phyloP scores from a whole-genome alignment of 2,113 vertebrate genomes.

The Thinocorus orbignyianus region DNA sequence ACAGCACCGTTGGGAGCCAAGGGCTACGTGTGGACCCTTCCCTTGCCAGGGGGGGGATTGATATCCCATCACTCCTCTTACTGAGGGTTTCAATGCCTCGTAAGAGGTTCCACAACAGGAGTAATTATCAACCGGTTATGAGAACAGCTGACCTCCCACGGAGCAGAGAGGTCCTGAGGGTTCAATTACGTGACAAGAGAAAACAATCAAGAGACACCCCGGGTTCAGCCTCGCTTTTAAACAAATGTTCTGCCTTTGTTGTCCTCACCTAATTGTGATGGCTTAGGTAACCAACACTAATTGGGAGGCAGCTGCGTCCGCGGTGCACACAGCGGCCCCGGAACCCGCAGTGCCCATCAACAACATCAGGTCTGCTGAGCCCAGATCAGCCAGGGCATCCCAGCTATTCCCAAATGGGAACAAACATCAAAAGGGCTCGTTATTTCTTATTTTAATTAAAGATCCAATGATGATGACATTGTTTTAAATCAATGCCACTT shows the following conservation, averaged over 20 bases:
- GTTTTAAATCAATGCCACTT: background rate
- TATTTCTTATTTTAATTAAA: background rate
- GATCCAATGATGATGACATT: rapidly evolving
- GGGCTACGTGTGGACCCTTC: background rate
- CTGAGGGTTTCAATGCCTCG: background rate
- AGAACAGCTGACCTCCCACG: background rate
- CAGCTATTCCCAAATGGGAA: background rate
- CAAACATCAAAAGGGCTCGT: background rate
- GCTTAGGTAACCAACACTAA: constrained; percentile 32
- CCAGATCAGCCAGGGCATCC: background rate
- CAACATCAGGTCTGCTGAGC: background rate
- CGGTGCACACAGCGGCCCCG: rapidly evolving
- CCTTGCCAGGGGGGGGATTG: background rate
- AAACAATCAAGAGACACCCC: constrained; percentile 30
- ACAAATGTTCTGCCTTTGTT: background rate
- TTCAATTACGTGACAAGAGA: constrained; percentile 52
- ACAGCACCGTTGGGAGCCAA: background rate
- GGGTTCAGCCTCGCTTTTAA: background rate
- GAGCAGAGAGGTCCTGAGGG: constrained; percentile 42
- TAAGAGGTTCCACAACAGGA: constrained; percentile 11
- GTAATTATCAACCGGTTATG: constrained; percentile 31
- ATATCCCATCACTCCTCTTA: background rate
- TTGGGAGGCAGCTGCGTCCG: background rate
- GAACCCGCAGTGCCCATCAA: background rate
- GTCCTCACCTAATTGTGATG: background rate